Base-by-base conservation (phyloP, 2,888 invertebrate species). In the Exephanes ischioxanthus region DNA sequence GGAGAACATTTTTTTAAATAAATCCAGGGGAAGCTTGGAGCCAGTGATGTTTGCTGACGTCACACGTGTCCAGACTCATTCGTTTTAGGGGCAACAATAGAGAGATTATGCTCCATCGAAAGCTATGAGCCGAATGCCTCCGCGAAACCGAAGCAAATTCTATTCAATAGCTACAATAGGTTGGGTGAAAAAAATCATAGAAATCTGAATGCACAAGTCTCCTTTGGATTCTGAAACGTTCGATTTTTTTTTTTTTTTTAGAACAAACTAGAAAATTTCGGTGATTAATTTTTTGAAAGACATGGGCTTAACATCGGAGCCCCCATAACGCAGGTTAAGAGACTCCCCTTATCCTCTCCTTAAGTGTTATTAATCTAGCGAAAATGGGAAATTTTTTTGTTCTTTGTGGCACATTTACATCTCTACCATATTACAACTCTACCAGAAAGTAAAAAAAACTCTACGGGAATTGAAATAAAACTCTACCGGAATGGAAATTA, bases 51-150 rank as follows among this genome's bases (percentile, higher is more conserved):
- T 78, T 55, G 71, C 80, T 41, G 45, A 75, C 76, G 79, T 75
- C 70, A 79, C 63, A 79, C 51, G 63, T 84, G 61, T 30, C 70
- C 80, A 55, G 33, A 90, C 30, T 87, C 89, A 85, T 87, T 85
- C 83, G 75, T 68, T 85, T 81, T 72, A 86, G 66, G 81, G 79
- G 85, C 83, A 48, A 90, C 89, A 92, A 91, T 90, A 88, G 90
- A 89, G 30, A 83, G 67, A 83, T 90, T 90, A 89, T 91, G 86
- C 89, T 88, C 84, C 82, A 87, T 86, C 90, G 86, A 89, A 89
- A 88, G 84, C n/a, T 37, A 53, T 66, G 2, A 16, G 9, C 37
- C 37, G n/a, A 63, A 63, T 41, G 0, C 37, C 11, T 51, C 30
- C 14, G 53, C 37, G 11, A 66, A 76, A 22, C 19, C 33, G 37